Conservation (phyloP, 2,113 vertebrate species). For the Scalopus aquaticus region DNA sequence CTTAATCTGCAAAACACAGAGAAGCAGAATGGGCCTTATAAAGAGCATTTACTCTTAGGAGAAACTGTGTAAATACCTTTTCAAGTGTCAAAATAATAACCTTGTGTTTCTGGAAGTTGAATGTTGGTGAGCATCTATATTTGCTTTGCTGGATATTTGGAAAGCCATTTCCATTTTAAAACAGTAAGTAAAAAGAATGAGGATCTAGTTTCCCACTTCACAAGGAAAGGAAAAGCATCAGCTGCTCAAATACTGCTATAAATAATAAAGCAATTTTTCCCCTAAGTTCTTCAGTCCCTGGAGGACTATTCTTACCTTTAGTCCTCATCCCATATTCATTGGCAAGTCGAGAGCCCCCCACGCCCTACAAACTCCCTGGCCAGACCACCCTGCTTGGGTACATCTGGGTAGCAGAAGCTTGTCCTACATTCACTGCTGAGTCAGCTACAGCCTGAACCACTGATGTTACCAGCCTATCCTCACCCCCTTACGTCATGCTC, state of each 20-base stretch:
- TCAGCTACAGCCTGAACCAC: background rate
- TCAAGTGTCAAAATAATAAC: constrained; percentile 58
- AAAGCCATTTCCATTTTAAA: constrained; percentile 39
- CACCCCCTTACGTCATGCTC: background rate
- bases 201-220: background rate
- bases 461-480: background rate
- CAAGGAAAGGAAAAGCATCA: background rate
- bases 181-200: background rate
- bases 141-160: constrained; percentile 37
- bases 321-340: background rate
- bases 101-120: constrained; percentile 57
- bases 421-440: background rate
- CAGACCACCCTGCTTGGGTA: background rate
- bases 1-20: background rate
- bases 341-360: too few species aligned
- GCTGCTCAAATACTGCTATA: background rate
- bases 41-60: constrained; percentile 25
- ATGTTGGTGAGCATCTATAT: background rate
- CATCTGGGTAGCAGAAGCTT: background rate
- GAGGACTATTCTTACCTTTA: background rate
- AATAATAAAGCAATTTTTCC: constrained; percentile 23
- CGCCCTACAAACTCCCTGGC: too few species aligned
- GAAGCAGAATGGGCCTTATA: background rate
- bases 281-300: background rate
- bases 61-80: constrained; percentile 50